Evolutionary conservation across 2,888 invertebrate genomes (phyloP), one percentile per base, ranked within the genome.

Genomic region (Panorpa germanica): DNA sequence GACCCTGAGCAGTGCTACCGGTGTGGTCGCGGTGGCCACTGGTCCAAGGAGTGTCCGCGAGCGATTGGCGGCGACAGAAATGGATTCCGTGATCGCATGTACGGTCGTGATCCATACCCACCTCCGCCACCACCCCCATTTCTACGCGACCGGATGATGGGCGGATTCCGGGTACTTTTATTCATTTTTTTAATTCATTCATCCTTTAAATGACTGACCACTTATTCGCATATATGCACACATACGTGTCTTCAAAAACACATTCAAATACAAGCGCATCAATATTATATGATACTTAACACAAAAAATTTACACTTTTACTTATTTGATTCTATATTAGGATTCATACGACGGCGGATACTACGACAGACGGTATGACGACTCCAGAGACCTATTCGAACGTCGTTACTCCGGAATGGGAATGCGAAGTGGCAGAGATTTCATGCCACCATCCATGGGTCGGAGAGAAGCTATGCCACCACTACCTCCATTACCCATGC

Each of bases 1-100:
- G 88, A 88, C 59, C 86, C 88, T 52, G 88, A 86, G 59, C 86
- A 85, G 58, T 91, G 90, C 63, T 88, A 86, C 63, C 75, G 83
- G 55, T 85, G 86, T 63, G 90, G 90, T 42, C 75, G 83, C 52
- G 82, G 83, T 50, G 91, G 90, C 41, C 90, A 91, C 62, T 90
- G 90, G 90, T 88, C 86, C 46, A 88, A 86, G 69, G 88, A 90
- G 61, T 90, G 88, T 61, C 86, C 85, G 45, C 77, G 75, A 53
- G 73, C 77, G 44, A 59, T 75, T 58, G 78, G 75, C 49, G 76
- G 78, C 38, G 76, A 77, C 57, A 70, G 77, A 52, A 72, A 67
- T 53, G 69, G 73, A 51, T 81, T 75, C 64, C 75, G 82, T 60
- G 82, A 82, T 61, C 74, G 81, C 50, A 77, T 78, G 66, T 81